Percentiles rank a stretch among this genome's conserved stretches.
Evolutionary conservation across 1,140 invertebrate genomes (phyloP).

Genomic region (Penaeus indicus): DNA sequence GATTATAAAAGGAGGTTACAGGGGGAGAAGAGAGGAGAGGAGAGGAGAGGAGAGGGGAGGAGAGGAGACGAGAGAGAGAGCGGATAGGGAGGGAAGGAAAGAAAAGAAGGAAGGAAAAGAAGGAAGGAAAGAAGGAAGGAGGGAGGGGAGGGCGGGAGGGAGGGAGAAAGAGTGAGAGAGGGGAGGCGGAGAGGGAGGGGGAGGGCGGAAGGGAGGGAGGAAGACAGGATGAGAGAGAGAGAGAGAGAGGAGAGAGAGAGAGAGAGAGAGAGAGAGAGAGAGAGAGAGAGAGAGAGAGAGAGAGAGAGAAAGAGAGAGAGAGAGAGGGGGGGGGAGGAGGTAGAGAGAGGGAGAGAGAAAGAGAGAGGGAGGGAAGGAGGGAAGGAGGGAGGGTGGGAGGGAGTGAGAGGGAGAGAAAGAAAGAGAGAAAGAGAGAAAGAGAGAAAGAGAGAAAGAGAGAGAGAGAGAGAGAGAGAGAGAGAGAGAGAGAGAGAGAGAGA

Average conservation of each 20-base stretch:
- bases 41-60: no score
- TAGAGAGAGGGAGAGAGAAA: neutral
- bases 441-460: neutral
- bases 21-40: no score
- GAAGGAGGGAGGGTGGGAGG: neutral
- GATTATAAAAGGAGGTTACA: no score
- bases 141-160: neutral
- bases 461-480: constrained; percentile 17
- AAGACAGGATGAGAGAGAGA: neutral
- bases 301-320: neutral
- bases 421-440: neutral
- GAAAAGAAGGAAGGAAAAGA: neutral
- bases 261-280: neutral
- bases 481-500: constrained; percentile 37
- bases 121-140: neutral
- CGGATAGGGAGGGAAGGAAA: no score
- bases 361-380: neutral
- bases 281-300: neutral
- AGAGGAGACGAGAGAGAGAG: no score
- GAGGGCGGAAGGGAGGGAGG: neutral
- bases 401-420: neutral
- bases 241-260: neutral
- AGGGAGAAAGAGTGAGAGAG: neutral
- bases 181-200: neutral
- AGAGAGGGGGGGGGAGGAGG: neutral